These are phyloP conservation scores for Acanthosepion esculentum DNA, from an alignment of 2,888 invertebrate genomes.

Conservation along the genomic window DNA sequence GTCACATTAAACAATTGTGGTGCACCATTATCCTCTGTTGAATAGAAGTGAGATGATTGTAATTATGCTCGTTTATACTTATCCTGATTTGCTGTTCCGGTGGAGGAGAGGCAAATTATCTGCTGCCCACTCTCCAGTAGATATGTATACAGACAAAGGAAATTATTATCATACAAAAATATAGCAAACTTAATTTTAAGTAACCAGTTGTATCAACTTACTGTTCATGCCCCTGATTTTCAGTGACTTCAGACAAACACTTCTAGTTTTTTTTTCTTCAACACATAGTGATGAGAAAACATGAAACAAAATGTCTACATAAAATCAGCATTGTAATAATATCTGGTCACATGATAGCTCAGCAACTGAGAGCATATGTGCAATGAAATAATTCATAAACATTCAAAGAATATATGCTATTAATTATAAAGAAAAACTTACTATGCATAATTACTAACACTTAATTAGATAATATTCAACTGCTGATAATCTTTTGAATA, in stretches of 20 bases:
- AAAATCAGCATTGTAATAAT: neutral
- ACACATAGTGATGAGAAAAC: neutral
- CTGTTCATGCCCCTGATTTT: neutral
- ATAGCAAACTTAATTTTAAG: neutral
- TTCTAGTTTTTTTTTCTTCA: neutral
- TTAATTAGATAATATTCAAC: neutral
- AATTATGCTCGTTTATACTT: too few species aligned
- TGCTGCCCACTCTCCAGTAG: too few species aligned
- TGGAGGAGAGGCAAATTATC: too few species aligned
- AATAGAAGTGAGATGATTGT: too few species aligned
- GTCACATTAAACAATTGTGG: too few species aligned
- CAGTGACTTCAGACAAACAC: neutral
- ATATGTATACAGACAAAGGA: neutral
- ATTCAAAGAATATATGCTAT: neutral
- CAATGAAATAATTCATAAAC: neutral
- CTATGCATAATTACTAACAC: neutral
- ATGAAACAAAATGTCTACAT: neutral
- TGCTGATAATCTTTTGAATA: neutral
- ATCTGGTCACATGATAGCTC: neutral
- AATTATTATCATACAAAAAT: neutral
- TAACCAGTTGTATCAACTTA: neutral
- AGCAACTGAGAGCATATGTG: neutral
- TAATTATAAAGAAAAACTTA: neutral
- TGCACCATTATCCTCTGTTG: too few species aligned
- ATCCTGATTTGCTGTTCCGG: too few species aligned